Percentiles rank a stretch among this genome's conserved stretches.
These are phyloP conservation scores for Cataglyphis albicans DNA, from an alignment of 2,888 invertebrate genomes.

Conservation along the genomic window DNA sequence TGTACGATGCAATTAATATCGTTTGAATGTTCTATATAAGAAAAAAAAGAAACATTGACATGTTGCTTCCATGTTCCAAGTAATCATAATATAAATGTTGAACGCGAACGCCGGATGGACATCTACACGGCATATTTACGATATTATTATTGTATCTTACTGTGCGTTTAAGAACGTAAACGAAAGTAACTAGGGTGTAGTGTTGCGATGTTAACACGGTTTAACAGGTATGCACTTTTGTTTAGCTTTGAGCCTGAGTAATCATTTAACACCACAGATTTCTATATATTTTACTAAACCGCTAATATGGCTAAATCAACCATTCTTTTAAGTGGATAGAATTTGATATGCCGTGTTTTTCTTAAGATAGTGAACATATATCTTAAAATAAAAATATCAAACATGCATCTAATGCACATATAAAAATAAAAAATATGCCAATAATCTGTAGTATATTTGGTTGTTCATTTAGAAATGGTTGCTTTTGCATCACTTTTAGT, in stretches of 20 bases:
- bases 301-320: too few relatives aligned
- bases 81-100: slow-evolving; percentile 63
- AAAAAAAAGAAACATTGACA: slow-evolving; percentile 56
- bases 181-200: slow-evolving; percentile 53
- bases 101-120: slow-evolving; percentile 40
- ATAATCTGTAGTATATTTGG: too few relatives aligned
- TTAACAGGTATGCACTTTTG: slow-evolving; percentile 38
- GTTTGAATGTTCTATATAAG: slow-evolving; percentile 64
- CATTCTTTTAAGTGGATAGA: too few relatives aligned
- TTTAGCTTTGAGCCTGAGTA: slow-evolving; percentile 53
- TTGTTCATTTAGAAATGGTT: too few relatives aligned
- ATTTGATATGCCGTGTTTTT: too few relatives aligned
- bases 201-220: slow-evolving; percentile 38
- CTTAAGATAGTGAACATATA: too few relatives aligned
- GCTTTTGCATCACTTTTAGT: too few relatives aligned
- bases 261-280: slow-evolving; percentile 20
- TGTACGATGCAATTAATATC: slow-evolving; percentile 70
- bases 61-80: slow-evolving; percentile 64
- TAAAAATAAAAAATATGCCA: too few relatives aligned
- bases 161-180: slow-evolving; percentile 48
- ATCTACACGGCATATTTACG: slow-evolving; percentile 62
- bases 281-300: too few relatives aligned
- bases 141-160: slow-evolving; percentile 45
- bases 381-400: too few relatives aligned
- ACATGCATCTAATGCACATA: too few relatives aligned